Evolutionary conservation across 2,888 invertebrate genomes (phyloP).

Genomic region (Hipparchia sbordonii): DNA sequence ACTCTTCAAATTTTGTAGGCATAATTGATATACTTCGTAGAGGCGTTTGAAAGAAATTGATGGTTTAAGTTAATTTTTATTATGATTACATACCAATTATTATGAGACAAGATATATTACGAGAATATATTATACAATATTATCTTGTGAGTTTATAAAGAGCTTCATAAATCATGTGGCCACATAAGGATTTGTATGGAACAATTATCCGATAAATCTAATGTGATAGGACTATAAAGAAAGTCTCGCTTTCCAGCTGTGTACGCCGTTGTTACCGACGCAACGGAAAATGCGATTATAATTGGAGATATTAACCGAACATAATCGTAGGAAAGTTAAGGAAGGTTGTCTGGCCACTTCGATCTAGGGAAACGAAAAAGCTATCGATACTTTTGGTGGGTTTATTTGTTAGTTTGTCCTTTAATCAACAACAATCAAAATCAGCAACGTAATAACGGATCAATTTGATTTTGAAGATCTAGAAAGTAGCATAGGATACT

Average conservation of each 20-base stretch:
- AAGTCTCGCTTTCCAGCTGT: slow-evolving; percentile 26
- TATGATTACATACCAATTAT: too few species aligned
- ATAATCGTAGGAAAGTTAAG: slow-evolving; percentile 28
- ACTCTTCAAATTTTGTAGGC: too few species aligned
- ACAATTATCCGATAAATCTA: slow-evolving; percentile 21
- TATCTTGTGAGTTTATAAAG: neutral
- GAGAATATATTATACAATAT: neutral
- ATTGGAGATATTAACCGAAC: slow-evolving; percentile 33
- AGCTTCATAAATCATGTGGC: neutral
- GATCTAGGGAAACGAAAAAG: neutral
- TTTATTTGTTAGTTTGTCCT: too few species aligned
- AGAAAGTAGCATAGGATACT: too few species aligned
- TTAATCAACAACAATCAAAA: too few species aligned
- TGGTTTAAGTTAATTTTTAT: too few species aligned
- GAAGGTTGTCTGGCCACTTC: slow-evolving; percentile 21
- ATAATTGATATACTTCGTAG: too few species aligned
- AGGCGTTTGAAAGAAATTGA: too few species aligned
- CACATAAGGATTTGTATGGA: slow-evolving; percentile 6
- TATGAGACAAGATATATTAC: neutral
- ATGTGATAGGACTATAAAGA: slow-evolving; percentile 20
- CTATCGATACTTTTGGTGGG: neutral
- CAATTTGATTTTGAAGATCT: too few species aligned
- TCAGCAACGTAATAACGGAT: too few species aligned
- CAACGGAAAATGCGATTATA: slow-evolving; percentile 24
- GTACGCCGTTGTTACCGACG: slow-evolving; percentile 4